Evolutionary conservation across 2,888 invertebrate species (phyloP).

Genomic region (Cordilura impudica): DNA sequence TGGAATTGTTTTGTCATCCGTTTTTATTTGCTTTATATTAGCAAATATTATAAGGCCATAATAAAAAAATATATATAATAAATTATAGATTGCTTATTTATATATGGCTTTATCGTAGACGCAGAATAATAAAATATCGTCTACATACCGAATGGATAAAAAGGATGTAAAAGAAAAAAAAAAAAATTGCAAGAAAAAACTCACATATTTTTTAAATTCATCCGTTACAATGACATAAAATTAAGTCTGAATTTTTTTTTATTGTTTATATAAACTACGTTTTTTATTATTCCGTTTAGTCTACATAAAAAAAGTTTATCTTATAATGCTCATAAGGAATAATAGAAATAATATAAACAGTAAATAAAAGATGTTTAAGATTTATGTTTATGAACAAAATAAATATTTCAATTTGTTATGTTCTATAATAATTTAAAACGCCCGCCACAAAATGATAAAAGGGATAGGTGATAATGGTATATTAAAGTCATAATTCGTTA

Average conservation of each 20-base stretch:
- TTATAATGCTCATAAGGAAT: background rate
- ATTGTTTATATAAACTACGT: background rate
- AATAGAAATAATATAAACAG: background rate
- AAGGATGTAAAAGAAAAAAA: background rate
- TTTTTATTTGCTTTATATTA: background rate
- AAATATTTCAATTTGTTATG: too few relatives aligned
- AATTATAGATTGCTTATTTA: constrained; percentile 30
- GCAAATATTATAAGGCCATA: background rate
- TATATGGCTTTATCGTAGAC: background rate
- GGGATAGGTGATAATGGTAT: too few relatives aligned
- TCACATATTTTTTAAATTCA: background rate
- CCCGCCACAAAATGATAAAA: too few relatives aligned
- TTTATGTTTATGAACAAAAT: too few relatives aligned
- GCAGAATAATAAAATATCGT: background rate
- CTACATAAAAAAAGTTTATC: background rate
- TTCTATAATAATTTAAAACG: too few relatives aligned
- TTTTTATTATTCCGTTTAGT: background rate
- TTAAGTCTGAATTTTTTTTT: constrained; percentile 3
- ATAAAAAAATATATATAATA: background rate
- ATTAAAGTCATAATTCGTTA: too few relatives aligned
- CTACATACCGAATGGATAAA: background rate
- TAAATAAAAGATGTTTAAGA: background rate
- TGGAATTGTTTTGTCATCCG: background rate
- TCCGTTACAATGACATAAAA: constrained; percentile 12
- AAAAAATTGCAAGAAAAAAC: background rate